Conservation (phyloP, 2,113 vertebrate species). For the Mormyrus iriodes region DNA sequence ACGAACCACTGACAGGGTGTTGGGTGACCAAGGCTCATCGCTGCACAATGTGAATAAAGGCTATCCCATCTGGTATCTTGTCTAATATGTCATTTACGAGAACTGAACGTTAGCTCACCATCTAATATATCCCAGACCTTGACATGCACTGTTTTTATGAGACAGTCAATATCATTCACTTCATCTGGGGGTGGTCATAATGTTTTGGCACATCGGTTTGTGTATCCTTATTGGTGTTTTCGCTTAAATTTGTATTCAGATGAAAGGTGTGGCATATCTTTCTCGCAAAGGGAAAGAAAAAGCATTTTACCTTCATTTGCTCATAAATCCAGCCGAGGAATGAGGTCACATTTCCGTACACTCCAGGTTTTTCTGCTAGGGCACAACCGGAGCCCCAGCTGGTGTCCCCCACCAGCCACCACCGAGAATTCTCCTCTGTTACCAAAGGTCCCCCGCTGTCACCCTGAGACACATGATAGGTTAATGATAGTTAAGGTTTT, state of each 20-base stretch:
- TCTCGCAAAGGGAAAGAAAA: no score
- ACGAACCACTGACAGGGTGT: not conserved
- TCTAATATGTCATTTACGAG: not conserved
- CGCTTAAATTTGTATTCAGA: no score
- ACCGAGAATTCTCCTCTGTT: conserved; percentile 52
- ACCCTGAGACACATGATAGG: conserved; percentile 49
- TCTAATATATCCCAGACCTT: not conserved
- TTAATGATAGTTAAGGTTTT: not conserved
- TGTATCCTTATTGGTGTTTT: not conserved
- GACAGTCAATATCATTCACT: not conserved
- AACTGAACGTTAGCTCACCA: not conserved
- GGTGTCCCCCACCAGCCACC: conserved; percentile 78
- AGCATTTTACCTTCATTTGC: conserved; percentile 72
- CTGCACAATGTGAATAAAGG: not conserved
- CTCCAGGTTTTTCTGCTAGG: conserved; percentile 59
- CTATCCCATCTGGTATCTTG: not conserved
- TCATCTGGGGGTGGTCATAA: not conserved
- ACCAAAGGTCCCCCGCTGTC: conserved; percentile 76
- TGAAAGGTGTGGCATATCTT: not conserved
- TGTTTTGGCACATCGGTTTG: not conserved
- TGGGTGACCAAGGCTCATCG: not conserved
- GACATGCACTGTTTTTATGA: not conserved
- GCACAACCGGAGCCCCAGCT: conserved; percentile 71
- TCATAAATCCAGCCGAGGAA: conserved; percentile 74
- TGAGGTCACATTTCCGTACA: conserved; percentile 70